Evolutionary conservation across 1,140 invertebrate genomes (phyloP).

Genomic region (Limonius californicus): DNA sequence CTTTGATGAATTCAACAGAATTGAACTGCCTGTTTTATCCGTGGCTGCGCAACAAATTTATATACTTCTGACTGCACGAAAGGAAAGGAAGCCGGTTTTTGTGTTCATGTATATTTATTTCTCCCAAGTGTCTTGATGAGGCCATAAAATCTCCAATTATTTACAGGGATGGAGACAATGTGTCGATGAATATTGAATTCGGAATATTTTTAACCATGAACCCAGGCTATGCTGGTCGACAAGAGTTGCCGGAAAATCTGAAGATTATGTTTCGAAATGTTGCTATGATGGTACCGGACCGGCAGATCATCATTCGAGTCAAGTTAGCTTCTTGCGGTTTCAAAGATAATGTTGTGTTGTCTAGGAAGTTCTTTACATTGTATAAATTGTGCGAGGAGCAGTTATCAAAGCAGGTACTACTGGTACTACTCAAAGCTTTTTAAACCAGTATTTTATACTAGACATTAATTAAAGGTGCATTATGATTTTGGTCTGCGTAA

Average conservation of each 20-base stretch:
- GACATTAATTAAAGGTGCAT: no score
- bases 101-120: no score
- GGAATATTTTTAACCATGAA: conserved; percentile 96
- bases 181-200: no score
- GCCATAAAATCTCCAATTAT: conserved; percentile 66
- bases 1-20: conserved; percentile 94
- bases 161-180: no score
- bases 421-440: no score
- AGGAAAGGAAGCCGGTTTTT: conserved; percentile 71
- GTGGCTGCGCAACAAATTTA: conserved; percentile 88
- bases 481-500: conserved; percentile 93
- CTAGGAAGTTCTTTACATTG: conserved; percentile 88
- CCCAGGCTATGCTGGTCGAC: conserved; percentile 80
- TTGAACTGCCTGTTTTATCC: conserved; percentile 88
- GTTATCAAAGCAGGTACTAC: conserved; percentile 89
- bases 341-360: conserved; percentile 77
- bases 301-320: conserved; percentile 90
- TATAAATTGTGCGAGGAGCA: conserved; percentile 85
- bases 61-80: conserved; percentile 81
- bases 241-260: conserved; percentile 65
- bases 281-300: conserved; percentile 93
- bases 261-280: conserved; percentile 78
- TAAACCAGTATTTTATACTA: no score
- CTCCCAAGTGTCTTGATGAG: no score
- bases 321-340: conserved; percentile 93